These are phyloP conservation scores for Sipha flava DNA, from an alignment of 1,140 invertebrate species.

Conservation along the genomic window DNA sequence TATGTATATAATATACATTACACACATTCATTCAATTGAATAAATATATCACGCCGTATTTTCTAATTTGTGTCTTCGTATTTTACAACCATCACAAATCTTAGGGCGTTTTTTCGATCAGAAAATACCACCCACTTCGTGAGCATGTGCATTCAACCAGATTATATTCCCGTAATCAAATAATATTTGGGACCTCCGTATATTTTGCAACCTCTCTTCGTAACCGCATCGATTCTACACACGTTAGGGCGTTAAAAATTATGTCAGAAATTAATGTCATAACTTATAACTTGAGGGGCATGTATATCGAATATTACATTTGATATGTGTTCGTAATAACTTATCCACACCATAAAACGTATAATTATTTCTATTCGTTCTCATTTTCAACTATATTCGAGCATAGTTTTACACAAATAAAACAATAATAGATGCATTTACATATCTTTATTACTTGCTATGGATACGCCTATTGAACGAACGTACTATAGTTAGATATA, in stretches of 20 bases:
- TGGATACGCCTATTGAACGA: too few species aligned
- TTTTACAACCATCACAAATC: conserved; percentile 21
- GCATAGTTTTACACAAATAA: too few species aligned
- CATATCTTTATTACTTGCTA: too few species aligned
- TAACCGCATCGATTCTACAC: background rate
- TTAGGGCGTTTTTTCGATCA: conserved; percentile 25
- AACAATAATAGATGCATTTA: too few species aligned
- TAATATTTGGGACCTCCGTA: background rate
- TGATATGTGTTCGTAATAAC: background rate
- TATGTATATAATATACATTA: background rate
- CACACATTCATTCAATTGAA: background rate
- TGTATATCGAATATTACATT: background rate
- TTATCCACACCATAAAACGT: background rate
- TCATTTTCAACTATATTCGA: too few species aligned
- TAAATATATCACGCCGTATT: background rate
- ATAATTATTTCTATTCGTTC: background rate
- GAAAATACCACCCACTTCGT: conserved; percentile 30
- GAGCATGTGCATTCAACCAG: background rate
- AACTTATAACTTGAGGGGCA: background rate
- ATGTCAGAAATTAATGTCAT: background rate
- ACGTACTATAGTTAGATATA: too few species aligned
- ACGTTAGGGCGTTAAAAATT: background rate
- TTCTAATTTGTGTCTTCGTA: conserved; percentile 25
- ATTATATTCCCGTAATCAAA: conserved; percentile 15
- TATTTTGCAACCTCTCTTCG: background rate